Evolutionary conservation across 2,888 invertebrate genomes (phyloP), one percentile per base, ranked within the genome.

Genomic region (Caenorhabditis sp.): DNA sequence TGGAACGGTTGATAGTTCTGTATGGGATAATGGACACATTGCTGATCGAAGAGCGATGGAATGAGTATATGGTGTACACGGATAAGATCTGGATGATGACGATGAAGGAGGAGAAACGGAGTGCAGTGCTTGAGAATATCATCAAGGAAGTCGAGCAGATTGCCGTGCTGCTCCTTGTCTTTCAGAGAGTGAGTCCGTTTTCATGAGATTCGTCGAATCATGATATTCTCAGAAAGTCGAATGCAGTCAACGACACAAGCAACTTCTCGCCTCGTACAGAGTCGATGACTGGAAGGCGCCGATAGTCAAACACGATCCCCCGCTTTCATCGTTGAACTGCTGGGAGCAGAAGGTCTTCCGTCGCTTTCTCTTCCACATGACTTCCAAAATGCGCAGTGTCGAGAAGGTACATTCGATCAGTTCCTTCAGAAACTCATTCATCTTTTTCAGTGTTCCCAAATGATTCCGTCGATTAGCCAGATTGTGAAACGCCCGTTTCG

Each of bases 61-160:
- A 76, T 24, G 76, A 76, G 18, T 76, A 67, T 26, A 67, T 76
- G 76, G 60, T 76, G 20, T 76, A 76, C 32, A 67, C 76, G n/a
- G 76, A 76, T 35, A 76, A 76, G 61, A 55, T 76, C 13, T 76
- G 76, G 76, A 76, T 76, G 76, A 76, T 76, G 76, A 56, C 61
- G 13, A 67, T 76, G 67, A 76, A 76, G 44, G 72, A 74, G 51
- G 61, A 55, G 13, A 76, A 55, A 47, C 67, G 53, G 32, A 58
- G 32, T 53, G 40, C 60, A 2, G n/a, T 76, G 20, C 35, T 55
- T 1, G 76, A 67, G 15, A 76, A 76, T 32, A 61, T 76, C 22
- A 50, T 67, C n/a, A 76, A 76, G 18, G 76, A 76, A 53, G 67
- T 67, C 13, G 76, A 76, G 47, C 76, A 76, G 32, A 6, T 76